phyloP scores from a whole-genome alignment of 2,797 vertebrate genomes.

The Scomberomorus guttatus region DNA sequence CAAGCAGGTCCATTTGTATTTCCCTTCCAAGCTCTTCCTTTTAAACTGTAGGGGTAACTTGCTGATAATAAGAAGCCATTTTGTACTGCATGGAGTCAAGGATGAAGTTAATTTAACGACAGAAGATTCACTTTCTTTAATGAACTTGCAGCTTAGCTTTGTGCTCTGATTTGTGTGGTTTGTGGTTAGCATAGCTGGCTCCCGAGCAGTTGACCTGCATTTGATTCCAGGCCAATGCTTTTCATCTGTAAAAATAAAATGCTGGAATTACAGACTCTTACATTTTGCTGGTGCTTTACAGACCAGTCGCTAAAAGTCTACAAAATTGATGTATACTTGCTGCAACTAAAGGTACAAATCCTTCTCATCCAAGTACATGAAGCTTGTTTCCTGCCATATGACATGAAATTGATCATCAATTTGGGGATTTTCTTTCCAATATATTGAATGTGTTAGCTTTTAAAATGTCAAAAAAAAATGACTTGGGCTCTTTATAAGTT shows the following conservation, averaged over 20 bases:
- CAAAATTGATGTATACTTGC: too few species aligned
- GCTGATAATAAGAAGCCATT: conserved; percentile 11
- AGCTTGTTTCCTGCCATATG: neutral
- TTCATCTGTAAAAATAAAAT: neutral
- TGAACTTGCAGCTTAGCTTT: conserved; percentile 5
- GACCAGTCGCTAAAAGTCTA: too few species aligned
- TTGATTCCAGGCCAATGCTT: conserved; percentile 67
- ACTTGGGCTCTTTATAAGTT: neutral
- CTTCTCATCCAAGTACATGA: neutral
- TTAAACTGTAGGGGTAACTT: neutral
- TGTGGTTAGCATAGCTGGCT: conserved; percentile 10
- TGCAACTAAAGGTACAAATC: too few species aligned
- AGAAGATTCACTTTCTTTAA: conserved; percentile 21
- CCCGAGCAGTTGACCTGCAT: conserved; percentile 58
- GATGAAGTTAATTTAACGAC: conserved; percentile 41
- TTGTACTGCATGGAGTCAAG: neutral
- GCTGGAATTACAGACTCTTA: neutral
- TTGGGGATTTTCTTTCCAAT: too few species aligned
- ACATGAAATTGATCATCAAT: too few species aligned
- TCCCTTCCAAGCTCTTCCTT: conserved; percentile 2
- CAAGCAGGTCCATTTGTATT: conserved; percentile 26
- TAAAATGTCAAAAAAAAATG: neutral
- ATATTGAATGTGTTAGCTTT: too few species aligned
- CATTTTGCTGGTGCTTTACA: too few species aligned
- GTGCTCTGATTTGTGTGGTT: neutral